Percentiles rank a stretch among this genome's conserved stretches.
Conservation (phyloP, 2,888 invertebrate genomes). For the Rhodophaea formosa region DNA sequence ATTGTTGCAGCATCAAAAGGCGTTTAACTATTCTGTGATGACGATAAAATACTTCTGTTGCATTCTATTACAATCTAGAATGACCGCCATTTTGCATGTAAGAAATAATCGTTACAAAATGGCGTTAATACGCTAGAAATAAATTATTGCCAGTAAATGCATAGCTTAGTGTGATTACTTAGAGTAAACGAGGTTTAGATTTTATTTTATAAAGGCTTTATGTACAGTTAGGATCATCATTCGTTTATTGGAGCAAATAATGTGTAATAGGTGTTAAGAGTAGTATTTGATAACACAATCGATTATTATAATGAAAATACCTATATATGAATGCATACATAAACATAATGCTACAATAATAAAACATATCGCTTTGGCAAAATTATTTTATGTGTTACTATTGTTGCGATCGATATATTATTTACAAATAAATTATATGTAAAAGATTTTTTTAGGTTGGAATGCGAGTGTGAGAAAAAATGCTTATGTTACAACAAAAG, state of each 20-base stretch:
- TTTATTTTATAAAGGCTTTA: constrained; percentile 78
- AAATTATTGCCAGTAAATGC: constrained; percentile 57
- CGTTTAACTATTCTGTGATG: constrained; percentile 65
- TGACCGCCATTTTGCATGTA: constrained; percentile 54
- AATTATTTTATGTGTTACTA: constrained; percentile 41
- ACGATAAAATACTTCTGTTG: constrained; percentile 51
- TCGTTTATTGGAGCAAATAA: constrained; percentile 64
- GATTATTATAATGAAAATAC: constrained; percentile 48
- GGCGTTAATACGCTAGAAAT: constrained; percentile 52
- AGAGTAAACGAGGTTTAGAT: constrained; percentile 67
- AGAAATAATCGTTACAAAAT: constrained; percentile 44
- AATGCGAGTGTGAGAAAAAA: constrained; percentile 35
- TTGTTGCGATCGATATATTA: constrained; percentile 44
- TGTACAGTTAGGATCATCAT: constrained; percentile 75
- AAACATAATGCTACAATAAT: constrained; percentile 76
- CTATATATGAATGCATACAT: constrained; percentile 61
- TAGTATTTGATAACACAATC: constrained; percentile 77
- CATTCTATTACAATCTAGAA: constrained; percentile 46
- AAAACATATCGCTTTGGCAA: constrained; percentile 79
- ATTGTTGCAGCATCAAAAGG: constrained; percentile 47
- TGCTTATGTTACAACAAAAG: constrained; percentile 34
- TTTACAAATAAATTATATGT: constrained; percentile 45
- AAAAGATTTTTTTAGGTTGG: constrained; percentile 26
- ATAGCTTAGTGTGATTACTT: constrained; percentile 72
- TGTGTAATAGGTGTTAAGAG: constrained; percentile 69